phyloP scores from a whole-genome alignment of 2,113 vertebrate species.

The Labeo rohita region DNA sequence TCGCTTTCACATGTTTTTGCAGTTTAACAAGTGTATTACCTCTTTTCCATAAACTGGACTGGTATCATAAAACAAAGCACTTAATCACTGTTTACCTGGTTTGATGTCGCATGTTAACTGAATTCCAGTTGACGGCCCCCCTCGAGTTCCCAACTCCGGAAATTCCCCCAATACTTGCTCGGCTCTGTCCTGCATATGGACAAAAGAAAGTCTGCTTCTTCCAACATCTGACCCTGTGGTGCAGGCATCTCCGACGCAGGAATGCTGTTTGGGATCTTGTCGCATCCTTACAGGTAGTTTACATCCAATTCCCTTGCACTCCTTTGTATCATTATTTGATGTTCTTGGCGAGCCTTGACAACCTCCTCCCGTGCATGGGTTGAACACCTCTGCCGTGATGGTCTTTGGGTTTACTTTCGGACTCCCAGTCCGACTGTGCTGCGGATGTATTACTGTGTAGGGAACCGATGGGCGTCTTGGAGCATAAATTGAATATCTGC shows the following conservation, averaged over 20 bases:
- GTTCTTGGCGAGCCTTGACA: conserved; percentile 58
- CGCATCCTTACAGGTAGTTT: conserved; percentile 72
- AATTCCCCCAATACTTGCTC: conserved; percentile 81
- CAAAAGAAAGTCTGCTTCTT: conserved; percentile 63
- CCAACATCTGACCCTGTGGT: conserved; percentile 49
- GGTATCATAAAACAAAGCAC: neutral
- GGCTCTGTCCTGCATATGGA: conserved; percentile 78
- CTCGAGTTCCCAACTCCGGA: conserved; percentile 64
- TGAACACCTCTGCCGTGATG: conserved; percentile 71
- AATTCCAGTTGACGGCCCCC: conserved; percentile 62
- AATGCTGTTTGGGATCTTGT: conserved; percentile 64
- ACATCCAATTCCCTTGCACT: conserved; percentile 79
- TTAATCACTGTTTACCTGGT: conserved; percentile 73
- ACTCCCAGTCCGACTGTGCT: conserved; percentile 56
- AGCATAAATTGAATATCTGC: conserved; percentile 43
- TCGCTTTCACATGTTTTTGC: neutral
- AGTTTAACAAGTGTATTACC: neutral
- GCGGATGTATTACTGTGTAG: conserved; percentile 67
- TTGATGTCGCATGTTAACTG: conserved; percentile 86
- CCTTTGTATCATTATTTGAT: conserved; percentile 61
- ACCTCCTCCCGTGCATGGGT: conserved; percentile 67
- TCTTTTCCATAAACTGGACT: neutral
- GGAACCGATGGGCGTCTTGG: conserved; percentile 63
- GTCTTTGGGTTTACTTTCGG: conserved; percentile 71
- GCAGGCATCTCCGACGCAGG: conserved; percentile 74